These are phyloP conservation scores for Sapayoa aenigma DNA, from an alignment of 2,113 vertebrate species.

Conservation along the genomic window DNA sequence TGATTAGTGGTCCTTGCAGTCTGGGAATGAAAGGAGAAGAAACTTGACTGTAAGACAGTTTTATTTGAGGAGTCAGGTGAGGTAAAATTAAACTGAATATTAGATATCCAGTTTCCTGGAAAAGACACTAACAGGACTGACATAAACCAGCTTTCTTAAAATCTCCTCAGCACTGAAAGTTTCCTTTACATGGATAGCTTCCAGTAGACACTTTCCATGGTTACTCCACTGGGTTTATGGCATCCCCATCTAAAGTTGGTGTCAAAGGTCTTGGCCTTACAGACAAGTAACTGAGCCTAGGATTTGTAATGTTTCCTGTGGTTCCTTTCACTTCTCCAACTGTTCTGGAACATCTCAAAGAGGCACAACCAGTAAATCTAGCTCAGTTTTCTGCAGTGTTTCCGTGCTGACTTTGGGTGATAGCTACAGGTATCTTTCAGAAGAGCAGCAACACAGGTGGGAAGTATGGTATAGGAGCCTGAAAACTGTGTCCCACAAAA, in stretches of 20 bases:
- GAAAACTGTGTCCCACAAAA: not conserved
- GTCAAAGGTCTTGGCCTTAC: not conserved
- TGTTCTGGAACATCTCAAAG: not conserved
- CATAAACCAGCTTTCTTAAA: not conserved
- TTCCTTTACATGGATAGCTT: not conserved
- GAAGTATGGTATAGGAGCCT: not conserved
- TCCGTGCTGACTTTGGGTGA: not conserved
- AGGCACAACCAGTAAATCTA: not conserved
- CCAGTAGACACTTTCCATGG: not conserved
- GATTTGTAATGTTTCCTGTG: not conserved
- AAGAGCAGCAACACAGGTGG: not conserved
- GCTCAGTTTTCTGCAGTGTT: not conserved
- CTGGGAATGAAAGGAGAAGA: not conserved
- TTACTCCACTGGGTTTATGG: not conserved
- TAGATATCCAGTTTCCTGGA: not conserved
- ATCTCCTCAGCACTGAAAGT: not conserved
- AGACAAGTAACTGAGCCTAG: not conserved
- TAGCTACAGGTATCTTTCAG: not conserved
- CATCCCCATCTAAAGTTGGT: not conserved
- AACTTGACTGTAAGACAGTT: not conserved
- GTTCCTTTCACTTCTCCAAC: not conserved
- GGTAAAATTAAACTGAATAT: not conserved
- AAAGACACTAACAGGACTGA: not conserved
- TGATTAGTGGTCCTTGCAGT: not conserved
- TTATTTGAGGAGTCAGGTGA: not conserved